phyloP scores from a whole-genome alignment of 2,888 invertebrate genomes.

The Dastarcus helophoroides region DNA sequence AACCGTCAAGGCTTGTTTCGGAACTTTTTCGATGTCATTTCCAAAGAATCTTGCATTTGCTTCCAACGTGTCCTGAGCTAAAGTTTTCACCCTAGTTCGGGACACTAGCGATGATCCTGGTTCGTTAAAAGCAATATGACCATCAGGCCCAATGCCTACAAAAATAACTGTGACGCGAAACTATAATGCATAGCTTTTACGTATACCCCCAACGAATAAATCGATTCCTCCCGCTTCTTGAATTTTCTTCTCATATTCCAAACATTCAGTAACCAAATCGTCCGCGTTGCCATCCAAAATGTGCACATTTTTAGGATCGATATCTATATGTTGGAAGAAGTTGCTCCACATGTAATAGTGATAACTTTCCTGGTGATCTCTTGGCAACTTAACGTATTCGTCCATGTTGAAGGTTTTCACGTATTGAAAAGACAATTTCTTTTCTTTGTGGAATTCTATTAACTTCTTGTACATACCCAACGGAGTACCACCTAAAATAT shows the following conservation, averaged over 20 bases:
- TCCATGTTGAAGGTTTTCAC: slow-evolving; percentile 99
- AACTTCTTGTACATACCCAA: slow-evolving; percentile 90
- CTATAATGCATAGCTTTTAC: too few species aligned
- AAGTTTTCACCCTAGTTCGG: slow-evolving; percentile 89
- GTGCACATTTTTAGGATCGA: slow-evolving; percentile 83
- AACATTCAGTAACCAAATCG: slow-evolving; percentile 78
- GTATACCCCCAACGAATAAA: slow-evolving; percentile 84
- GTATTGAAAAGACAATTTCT: slow-evolving; percentile 87
- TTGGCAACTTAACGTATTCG: slow-evolving; percentile 89
- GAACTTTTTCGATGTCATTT: slow-evolving; percentile 88
- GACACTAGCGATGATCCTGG: slow-evolving; percentile 95
- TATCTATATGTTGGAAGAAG: slow-evolving; percentile 97
- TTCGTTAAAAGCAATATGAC: slow-evolving; percentile 99
- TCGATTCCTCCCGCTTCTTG: slow-evolving; percentile 82
- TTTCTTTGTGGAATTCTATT: slow-evolving; percentile 79
- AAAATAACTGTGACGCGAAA: too few species aligned
- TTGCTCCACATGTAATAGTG: slow-evolving; percentile 98
- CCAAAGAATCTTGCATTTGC: slow-evolving; percentile 97
- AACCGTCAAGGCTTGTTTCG: slow-evolving; percentile 90
- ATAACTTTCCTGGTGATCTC: slow-evolving; percentile 94
- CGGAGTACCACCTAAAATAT: slow-evolving; percentile 77
- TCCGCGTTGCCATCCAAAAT: slow-evolving; percentile 88
- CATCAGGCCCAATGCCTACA: slow-evolving; percentile 94
- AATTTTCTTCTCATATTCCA: slow-evolving; percentile 75
- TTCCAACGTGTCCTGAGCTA: slow-evolving; percentile 92